phyloP scores from a whole-genome alignment of 2,797 vertebrate species.

The Xenopus petersii region DNA sequence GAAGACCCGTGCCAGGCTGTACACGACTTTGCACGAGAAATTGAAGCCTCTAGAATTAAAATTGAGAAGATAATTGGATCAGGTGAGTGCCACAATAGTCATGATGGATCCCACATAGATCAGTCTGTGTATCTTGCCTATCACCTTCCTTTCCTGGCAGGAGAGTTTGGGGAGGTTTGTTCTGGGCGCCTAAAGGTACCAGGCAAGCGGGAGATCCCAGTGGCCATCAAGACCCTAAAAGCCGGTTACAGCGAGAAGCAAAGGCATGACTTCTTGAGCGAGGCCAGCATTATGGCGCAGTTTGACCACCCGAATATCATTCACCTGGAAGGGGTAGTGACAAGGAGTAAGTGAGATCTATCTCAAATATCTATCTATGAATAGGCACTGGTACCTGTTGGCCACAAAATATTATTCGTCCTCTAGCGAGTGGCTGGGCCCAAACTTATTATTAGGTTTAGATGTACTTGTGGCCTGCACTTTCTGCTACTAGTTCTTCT shows the following conservation, averaged over 20 bases:
- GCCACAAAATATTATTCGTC: too few species aligned
- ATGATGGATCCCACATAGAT: neutral
- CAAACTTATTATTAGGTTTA: too few species aligned
- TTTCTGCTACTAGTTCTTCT: too few species aligned
- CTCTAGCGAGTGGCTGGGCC: too few species aligned
- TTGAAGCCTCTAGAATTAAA: constrained; percentile 95
- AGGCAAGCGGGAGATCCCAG: constrained; percentile 83
- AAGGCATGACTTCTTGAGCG: constrained; percentile 85
- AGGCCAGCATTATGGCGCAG: constrained; percentile 96
- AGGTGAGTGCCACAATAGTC: constrained; percentile 69
- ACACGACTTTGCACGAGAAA: constrained; percentile 86
- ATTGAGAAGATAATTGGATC: constrained; percentile 97
- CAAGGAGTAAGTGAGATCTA: constrained; percentile 75
- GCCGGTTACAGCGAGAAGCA: constrained; percentile 89
- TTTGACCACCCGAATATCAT: constrained; percentile 95
- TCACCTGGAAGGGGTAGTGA: constrained; percentile 89
- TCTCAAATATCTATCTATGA: too few species aligned
- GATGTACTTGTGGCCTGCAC: too few species aligned
- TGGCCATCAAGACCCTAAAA: constrained; percentile 93
- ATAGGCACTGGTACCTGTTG: too few species aligned
- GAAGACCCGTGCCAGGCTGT: constrained; percentile 90
- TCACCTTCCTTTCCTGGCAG: constrained; percentile 57
- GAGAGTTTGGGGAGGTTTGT: constrained; percentile 94
- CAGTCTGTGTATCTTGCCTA: neutral
- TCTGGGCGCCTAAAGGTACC: constrained; percentile 86